Percentiles rank a stretch among this genome's conserved stretches.
phyloP scores from a whole-genome alignment of 2,797 vertebrate species.

The Sebastes steindachneri region DNA sequence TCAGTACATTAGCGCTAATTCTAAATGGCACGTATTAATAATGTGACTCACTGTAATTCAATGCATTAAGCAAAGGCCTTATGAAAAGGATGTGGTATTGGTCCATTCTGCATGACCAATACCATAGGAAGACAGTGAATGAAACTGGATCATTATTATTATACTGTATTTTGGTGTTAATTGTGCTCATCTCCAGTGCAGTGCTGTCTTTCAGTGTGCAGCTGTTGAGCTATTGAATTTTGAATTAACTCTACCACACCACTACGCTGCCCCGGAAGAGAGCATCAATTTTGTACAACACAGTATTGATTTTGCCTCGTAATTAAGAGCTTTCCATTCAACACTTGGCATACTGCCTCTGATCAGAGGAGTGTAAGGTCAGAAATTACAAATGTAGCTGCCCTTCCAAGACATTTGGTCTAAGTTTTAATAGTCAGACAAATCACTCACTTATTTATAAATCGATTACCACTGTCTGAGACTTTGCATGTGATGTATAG shows the following conservation, averaged over 20 bases:
- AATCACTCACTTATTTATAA: neutral
- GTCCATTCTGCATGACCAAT: neutral
- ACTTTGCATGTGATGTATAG: neutral
- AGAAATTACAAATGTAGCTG: neutral
- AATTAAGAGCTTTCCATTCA: neutral
- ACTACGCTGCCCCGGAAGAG: neutral
- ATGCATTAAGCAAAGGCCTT: conserved; percentile 9
- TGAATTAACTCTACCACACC: neutral
- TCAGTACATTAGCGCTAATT: conserved; percentile 38
- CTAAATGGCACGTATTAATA: conserved; percentile 1
- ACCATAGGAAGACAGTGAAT: neutral
- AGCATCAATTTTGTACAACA: neutral
- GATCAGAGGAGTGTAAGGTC: neutral
- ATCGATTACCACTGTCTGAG: neutral
- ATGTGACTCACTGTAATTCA: conserved; percentile 9
- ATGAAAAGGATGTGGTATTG: neutral
- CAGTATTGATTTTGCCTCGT: neutral
- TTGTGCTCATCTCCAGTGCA: neutral
- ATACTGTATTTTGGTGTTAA: neutral
- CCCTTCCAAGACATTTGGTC: neutral
- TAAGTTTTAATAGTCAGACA: neutral
- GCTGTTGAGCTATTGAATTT: conserved; percentile 8
- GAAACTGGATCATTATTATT: neutral
- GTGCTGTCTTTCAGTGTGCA: neutral
- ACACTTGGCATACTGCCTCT: neutral